A percentile compares a stretch with the other conserved stretches of the same genome.
Conservation (phyloP, 2,113 vertebrate species). For the Axis porcinus region DNA sequence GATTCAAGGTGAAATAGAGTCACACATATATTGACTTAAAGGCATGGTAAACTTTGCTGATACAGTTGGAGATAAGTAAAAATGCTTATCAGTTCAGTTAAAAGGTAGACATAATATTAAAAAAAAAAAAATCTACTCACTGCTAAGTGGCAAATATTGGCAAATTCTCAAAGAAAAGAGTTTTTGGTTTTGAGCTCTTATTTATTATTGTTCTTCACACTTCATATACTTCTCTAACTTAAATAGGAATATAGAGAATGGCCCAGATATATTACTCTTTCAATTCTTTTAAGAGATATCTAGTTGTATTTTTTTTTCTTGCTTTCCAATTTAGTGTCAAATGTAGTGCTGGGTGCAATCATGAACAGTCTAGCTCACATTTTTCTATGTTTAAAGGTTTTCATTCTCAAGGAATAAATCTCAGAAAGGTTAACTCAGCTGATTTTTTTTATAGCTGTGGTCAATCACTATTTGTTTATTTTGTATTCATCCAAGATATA, state of each 20-base stretch:
- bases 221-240: neutral
- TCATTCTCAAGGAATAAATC: neutral
- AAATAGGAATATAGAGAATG: neutral
- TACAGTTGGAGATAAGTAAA: neutral
- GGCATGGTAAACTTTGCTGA: neutral
- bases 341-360: neutral
- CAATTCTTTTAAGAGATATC: neutral
- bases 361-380: neutral
- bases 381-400: neutral
- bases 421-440: neutral
- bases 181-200: neutral
- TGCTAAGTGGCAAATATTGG: neutral
- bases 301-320: neutral
- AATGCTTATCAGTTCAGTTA: neutral
- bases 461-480: neutral
- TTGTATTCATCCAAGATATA: neutral
- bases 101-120: neutral
- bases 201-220: neutral
- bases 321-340: neutral
- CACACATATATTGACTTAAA: neutral
- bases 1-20: neutral
- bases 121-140: neutral
- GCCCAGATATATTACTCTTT: neutral
- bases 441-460: neutral
- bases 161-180: neutral